phyloP scores from a whole-genome alignment of 2,888 invertebrate genomes.

The Polietes domitor region DNA sequence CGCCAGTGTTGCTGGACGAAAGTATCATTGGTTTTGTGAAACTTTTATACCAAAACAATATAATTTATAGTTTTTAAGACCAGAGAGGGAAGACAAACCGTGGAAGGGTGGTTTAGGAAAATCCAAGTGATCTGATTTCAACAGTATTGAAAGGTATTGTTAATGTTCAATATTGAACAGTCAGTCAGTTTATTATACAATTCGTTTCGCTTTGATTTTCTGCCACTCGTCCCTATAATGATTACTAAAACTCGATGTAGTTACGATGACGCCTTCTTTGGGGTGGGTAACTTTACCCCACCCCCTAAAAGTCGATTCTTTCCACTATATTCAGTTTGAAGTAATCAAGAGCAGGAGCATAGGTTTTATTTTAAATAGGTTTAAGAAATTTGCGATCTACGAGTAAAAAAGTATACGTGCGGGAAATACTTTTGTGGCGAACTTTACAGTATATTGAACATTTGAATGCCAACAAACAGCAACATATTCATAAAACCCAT shows the following conservation, averaged over 20 bases:
- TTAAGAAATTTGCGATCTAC: not conserved
- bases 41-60: conserved; percentile 5
- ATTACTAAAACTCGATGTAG: conserved; percentile 23
- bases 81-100: not conserved
- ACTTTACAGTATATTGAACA: conserved; percentile 39
- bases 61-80: conserved; percentile 26
- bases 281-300: not conserved
- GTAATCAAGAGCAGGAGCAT: not conserved
- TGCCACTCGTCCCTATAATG: conserved; percentile 40
- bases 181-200: too few species aligned
- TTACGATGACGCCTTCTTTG: conserved; percentile 19
- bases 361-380: not conserved
- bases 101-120: conserved; percentile 43
- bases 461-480: not conserved
- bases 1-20: conserved; percentile 51
- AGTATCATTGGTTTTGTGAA: conserved; percentile 49
- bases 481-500: not conserved
- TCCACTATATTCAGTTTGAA: conserved; percentile 44
- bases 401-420: conserved; percentile 42
- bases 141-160: too few species aligned
- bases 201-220: conserved; percentile 47
- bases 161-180: too few species aligned
- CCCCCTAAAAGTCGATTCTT: not conserved
- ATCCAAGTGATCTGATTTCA: conserved; percentile 61
- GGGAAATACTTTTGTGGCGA: conserved; percentile 39